Percentiles rank a stretch among this genome's conserved stretches.
Evolutionary conservation across 92 coral and sea anemone species (phyloP).

Genomic region (Hydrozoanthus gracilis): DNA sequence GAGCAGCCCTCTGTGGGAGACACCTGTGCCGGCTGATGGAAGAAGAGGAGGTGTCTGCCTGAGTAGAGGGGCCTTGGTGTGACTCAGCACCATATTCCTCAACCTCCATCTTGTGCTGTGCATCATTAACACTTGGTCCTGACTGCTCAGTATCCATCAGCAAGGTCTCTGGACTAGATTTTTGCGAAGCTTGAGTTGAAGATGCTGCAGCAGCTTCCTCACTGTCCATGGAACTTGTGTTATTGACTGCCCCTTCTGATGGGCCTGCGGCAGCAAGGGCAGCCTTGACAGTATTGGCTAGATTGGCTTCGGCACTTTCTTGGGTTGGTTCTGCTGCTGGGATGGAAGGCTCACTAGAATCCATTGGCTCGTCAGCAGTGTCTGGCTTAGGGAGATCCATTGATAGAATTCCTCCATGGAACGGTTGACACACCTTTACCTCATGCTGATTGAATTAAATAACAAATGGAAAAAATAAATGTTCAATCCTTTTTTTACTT

Average conservation of each 20-base stretch:
- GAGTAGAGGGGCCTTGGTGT: slow-evolving; percentile 2
- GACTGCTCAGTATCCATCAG: slow-evolving; percentile 36
- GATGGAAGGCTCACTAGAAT: slow-evolving; percentile 69
- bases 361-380: slow-evolving; percentile 82
- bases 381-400: slow-evolving; percentile 85
- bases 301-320: slow-evolving; percentile 46
- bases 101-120: slow-evolving; percentile 50
- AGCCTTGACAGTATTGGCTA: slow-evolving; percentile 41
- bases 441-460: slow-evolving; percentile 68
- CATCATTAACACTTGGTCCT: slow-evolving; percentile 64
- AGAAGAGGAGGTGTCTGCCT: slow-evolving; percentile 44
- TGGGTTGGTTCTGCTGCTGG: slow-evolving; percentile 63
- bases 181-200: slow-evolving; percentile 35
- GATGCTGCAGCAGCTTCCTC: slow-evolving; percentile 26
- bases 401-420: slow-evolving; percentile 89
- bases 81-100: slow-evolving; percentile 50
- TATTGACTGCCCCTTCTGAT: slow-evolving; percentile 57
- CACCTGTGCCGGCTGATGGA: slow-evolving; percentile 84
- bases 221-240: slow-evolving; percentile 49
- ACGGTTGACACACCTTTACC: slow-evolving; percentile 85
- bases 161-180: slow-evolving; percentile 14
- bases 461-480: not conserved
- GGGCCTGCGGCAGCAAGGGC: slow-evolving; percentile 24
- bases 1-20: slow-evolving; percentile 96
- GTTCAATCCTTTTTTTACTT: not conserved